These are phyloP conservation scores for Poeciliopsis presidionis DNA, from an alignment of 2,797 vertebrate species.

Conservation along the genomic window DNA sequence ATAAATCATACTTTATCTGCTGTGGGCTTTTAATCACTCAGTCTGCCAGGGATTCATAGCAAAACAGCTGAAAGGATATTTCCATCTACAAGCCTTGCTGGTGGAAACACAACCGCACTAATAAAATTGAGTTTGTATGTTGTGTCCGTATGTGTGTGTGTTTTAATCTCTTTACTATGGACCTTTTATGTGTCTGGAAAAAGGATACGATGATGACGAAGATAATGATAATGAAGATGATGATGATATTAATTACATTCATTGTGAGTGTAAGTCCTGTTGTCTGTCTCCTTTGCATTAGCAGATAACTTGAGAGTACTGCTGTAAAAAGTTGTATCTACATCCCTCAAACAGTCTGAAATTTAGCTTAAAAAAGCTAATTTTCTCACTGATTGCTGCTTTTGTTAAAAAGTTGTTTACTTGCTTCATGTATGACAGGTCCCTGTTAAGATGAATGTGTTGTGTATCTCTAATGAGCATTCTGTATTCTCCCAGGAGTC, in stretches of 20 bases:
- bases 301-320: not conserved
- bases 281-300: not conserved
- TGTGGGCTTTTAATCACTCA: conserved; percentile 46
- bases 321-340: not conserved
- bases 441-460: not conserved
- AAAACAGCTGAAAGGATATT: conserved; percentile 24
- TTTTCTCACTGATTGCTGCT: not conserved
- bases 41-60: conserved; percentile 21
- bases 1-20: conserved; percentile 17
- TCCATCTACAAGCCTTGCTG: conserved; percentile 32
- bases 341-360: not conserved
- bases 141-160: not conserved
- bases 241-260: not conserved
- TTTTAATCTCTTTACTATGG: too few species aligned
- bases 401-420: not conserved
- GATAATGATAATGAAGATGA: too few species aligned
- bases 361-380: not conserved
- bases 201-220: too few species aligned
- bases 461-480: conserved; percentile 34
- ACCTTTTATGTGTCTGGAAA: too few species aligned
- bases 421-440: not conserved
- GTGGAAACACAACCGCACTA: conserved; percentile 5
- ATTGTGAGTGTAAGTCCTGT: not conserved
- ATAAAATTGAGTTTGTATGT: not conserved
- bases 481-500: conserved; percentile 43